Conservation (phyloP, 2,888 invertebrate species). For the Campaea margaritaria region DNA sequence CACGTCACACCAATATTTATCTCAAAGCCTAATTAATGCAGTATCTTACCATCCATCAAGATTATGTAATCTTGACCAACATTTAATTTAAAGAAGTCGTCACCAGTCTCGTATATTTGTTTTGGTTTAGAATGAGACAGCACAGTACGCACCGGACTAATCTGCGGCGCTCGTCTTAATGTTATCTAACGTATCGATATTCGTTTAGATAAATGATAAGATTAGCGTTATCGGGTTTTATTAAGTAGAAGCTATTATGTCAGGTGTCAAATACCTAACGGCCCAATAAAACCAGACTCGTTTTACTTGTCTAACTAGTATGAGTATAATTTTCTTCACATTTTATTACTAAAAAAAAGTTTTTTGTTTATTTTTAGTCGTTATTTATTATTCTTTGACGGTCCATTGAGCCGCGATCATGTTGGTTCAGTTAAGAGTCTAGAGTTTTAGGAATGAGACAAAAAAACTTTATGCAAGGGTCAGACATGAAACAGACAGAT, state of each 20-base stretch:
- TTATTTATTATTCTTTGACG: no score
- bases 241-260: neutral
- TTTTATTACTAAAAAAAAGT: no score
- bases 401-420: no score
- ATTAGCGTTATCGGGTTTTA: slow-evolving; percentile 1
- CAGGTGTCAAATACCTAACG: neutral
- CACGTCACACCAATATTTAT: no score
- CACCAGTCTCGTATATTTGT: slow-evolving; percentile 6
- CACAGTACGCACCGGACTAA: neutral
- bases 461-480: neutral
- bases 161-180: neutral
- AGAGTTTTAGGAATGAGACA: no score
- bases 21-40: no score
- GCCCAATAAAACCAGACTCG: neutral
- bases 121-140: slow-evolving; percentile 10
- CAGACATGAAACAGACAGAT: neutral
- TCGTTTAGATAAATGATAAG: no score
- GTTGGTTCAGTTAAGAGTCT: no score
- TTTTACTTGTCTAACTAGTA: neutral
- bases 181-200: slow-evolving; percentile 11
- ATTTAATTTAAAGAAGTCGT: neutral
- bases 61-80: neutral
- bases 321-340: no score
- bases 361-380: no score
- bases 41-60: slow-evolving; percentile 1